Evolutionary conservation across 2,888 invertebrate genomes (phyloP).

Genomic region (Xylota segnis): DNA sequence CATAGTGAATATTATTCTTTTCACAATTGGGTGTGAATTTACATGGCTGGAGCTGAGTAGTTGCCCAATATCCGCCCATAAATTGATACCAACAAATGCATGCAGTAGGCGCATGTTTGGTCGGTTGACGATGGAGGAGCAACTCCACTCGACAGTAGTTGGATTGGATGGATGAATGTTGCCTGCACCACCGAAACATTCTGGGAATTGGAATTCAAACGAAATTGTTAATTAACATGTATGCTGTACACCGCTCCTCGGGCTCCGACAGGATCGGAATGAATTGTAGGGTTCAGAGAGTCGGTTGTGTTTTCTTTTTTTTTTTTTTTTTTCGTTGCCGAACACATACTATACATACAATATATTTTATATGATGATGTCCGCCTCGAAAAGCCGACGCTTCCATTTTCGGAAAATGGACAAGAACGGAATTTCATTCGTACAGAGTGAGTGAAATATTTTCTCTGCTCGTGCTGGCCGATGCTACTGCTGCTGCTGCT

Average conservation of each 20-base stretch:
- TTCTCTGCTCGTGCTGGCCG: constrained; percentile 36
- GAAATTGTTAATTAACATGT: constrained; percentile 82
- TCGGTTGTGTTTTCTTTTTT: constrained; percentile 32
- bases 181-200: constrained; percentile 65
- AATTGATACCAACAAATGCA: constrained; percentile 45
- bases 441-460: constrained; percentile 74
- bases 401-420: constrained; percentile 75
- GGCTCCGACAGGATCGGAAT: constrained; percentile 43
- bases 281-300: constrained; percentile 44
- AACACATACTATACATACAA: constrained; percentile 24
- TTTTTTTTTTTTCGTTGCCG: constrained; percentile 25
- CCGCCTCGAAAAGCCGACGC: constrained; percentile 56
- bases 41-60: neutral
- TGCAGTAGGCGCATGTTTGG: constrained; percentile 19
- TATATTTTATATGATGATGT: constrained; percentile 73
- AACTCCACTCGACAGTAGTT: neutral
- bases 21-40: constrained; percentile 23
- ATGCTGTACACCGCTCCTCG: constrained; percentile 27
- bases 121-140: constrained; percentile 2
- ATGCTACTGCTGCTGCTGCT: neutral
- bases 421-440: constrained; percentile 76
- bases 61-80: constrained; percentile 12
- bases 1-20: constrained; percentile 37
- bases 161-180: constrained; percentile 58
- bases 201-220: constrained; percentile 80